Percentiles rank a stretch among this genome's conserved stretches.
Conservation (phyloP, 2,797 vertebrate species). For the Melopsittacus undulatus region DNA sequence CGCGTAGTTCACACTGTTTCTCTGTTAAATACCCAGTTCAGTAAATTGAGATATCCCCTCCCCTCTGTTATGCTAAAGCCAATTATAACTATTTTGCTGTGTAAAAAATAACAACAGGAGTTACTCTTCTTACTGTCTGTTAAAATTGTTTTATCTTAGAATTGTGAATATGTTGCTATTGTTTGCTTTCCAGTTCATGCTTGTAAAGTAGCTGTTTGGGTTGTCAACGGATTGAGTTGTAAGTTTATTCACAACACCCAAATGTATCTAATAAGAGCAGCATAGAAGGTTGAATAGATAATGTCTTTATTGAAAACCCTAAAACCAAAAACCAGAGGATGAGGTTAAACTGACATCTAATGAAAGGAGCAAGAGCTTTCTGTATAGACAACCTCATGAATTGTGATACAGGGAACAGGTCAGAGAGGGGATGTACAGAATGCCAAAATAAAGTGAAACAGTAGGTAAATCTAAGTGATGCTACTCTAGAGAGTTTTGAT, state of each 20-base stretch:
- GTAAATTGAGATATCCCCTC: not conserved
- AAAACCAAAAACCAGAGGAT: not conserved
- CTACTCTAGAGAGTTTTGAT: not conserved
- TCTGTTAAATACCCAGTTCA: not conserved
- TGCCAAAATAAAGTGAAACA: not conserved
- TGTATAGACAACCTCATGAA: not conserved
- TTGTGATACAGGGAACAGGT: not conserved
- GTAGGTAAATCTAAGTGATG: not conserved
- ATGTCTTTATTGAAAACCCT: not conserved
- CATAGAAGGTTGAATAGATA: not conserved
- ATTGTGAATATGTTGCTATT: not conserved
- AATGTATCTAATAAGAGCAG: not conserved
- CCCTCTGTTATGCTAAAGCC: not conserved
- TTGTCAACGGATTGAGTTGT: not conserved
- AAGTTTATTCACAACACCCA: not conserved
- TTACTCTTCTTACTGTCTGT: not conserved
- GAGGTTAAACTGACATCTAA: not conserved
- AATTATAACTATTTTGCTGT: not conserved
- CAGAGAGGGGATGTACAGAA: not conserved
- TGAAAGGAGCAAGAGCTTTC: not conserved
- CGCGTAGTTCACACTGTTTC: not conserved
- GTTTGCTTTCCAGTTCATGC: not conserved
- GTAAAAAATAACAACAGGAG: not conserved
- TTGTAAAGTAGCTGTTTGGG: not conserved
- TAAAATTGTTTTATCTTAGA: not conserved